A percentile compares a stretch with the other conserved stretches of the same genome.
Evolutionary conservation across 2,888 invertebrate genomes (phyloP).

Genomic region (Habroteleia sp.): DNA sequence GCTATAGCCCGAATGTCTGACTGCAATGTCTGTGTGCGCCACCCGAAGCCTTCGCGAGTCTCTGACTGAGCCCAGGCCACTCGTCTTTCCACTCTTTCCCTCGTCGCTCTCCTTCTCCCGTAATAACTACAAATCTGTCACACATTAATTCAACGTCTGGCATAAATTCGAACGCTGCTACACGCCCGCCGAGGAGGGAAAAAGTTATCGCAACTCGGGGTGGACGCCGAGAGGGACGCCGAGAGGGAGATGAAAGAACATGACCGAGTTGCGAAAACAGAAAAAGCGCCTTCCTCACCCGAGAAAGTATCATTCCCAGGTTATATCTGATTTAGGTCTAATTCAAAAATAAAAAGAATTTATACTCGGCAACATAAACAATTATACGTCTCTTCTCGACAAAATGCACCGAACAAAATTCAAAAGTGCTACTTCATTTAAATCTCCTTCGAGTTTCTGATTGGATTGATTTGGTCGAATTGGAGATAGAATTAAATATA

Average conservation of each 20-base stretch:
- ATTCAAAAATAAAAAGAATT: slow-evolving; percentile 1
- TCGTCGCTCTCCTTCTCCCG: slow-evolving; percentile 68
- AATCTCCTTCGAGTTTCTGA: too few relatives aligned
- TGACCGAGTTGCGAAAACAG: slow-evolving; percentile 58
- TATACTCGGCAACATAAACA: neutral
- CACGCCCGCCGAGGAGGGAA: slow-evolving; percentile 75
- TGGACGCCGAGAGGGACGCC: slow-evolving; percentile 53
- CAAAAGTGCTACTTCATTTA: too few relatives aligned
- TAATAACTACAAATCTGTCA: slow-evolving; percentile 81
- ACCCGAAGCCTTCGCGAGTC: slow-evolving; percentile 58
- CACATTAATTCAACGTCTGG: slow-evolving; percentile 80
- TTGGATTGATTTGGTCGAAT: too few relatives aligned
- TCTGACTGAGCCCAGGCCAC: slow-evolving; percentile 69
- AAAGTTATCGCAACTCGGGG: slow-evolving; percentile 74
- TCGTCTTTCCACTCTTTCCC: slow-evolving; percentile 73
- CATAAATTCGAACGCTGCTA: slow-evolving; percentile 76
- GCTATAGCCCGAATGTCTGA: slow-evolving; percentile 71
- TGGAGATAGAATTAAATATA: too few relatives aligned
- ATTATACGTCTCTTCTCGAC: too few relatives aligned
- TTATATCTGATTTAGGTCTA: slow-evolving; percentile 12
- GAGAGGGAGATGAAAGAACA: slow-evolving; percentile 55
- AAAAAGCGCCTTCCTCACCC: slow-evolving; percentile 16
- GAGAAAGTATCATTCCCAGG: slow-evolving; percentile 7
- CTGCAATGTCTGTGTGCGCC: slow-evolving; percentile 59
- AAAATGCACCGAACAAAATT: too few relatives aligned